Evolutionary conservation across 2,113 vertebrate species (phyloP), one percentile per base, ranked within the genome.

Genomic region (Donacobius atricapilla): DNA sequence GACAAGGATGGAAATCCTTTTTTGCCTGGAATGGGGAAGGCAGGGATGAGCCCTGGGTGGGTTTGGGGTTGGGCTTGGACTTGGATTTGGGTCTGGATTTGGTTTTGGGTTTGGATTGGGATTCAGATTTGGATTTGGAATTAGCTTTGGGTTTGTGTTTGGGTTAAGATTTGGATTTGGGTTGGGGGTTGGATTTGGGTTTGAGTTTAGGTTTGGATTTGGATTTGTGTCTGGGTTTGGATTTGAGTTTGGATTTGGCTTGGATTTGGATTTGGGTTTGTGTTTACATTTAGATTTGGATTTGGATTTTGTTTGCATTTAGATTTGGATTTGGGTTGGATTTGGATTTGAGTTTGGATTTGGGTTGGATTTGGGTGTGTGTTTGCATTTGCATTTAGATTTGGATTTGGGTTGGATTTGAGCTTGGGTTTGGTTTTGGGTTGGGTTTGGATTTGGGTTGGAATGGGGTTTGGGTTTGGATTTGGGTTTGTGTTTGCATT

Each of bases 391-490:
- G 23, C 23, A 11, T 24, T 58, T 35, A 1, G 6, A 21, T 14
- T 57, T n/a, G 9, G 14, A 6, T 24, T 35, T 16, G n/a, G 10
- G 1, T 37, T 47, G 1, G 16, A 0, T 50, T 37, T 48, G 3
- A 9, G 1, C 16, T 27, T 66, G 3, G 33, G 1, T 68, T 50
- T 37, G 0, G 9, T 0, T 30, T 39, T 16, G 2, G 13, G 0
- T 50, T 21, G 1, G 5, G 0, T 24, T 12, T 16, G 5, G 14
- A 2, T 65, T 44, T 44, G 21, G 47, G 1, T 37, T 40, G 40
- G 40, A 40, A n/a, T 16, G 50, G 4, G 6, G 16, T 40, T 7
- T 40, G 4, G 11, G 3, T 44, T n/a, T 5, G 3, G 9, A 0
- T n/a, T 27, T 11, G 12, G 39, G 0, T 25, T 40, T 18, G 35